A percentile compares a stretch with the other conserved stretches of the same genome.
phyloP scores from a whole-genome alignment of 2,113 vertebrate species.

The Centropristis striata region DNA sequence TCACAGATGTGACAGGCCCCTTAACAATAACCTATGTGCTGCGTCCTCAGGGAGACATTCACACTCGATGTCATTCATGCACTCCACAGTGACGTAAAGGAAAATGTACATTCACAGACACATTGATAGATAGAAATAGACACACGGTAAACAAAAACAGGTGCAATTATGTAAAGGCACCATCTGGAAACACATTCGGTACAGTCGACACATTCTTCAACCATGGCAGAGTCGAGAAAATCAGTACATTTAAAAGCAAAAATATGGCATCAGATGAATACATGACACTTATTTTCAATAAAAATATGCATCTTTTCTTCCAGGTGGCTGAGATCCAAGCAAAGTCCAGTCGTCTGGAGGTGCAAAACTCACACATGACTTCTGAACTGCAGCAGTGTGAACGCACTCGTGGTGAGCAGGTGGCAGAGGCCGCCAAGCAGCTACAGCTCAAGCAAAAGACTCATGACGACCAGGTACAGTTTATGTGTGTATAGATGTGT shows the following conservation, averaged over 20 bases:
- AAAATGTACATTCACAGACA: slow-evolving; percentile 28
- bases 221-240: background rate
- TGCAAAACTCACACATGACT: slow-evolving; percentile 58
- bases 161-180: slow-evolving; percentile 9
- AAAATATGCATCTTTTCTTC: background rate
- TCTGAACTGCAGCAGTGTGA: slow-evolving; percentile 66
- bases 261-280: background rate
- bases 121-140: slow-evolving; percentile 38
- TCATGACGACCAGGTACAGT: slow-evolving; percentile 67
- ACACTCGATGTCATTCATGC: background rate
- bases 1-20: background rate
- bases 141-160: slow-evolving; percentile 10
- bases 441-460: slow-evolving; percentile 57
- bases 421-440: slow-evolving; percentile 33
- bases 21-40: background rate
- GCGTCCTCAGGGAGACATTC: slow-evolving; percentile 1
- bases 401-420: background rate
- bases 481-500: background rate
- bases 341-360: slow-evolving; percentile 77
- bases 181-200: slow-evolving; percentile 37
- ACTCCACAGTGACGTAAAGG: background rate
- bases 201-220: background rate
- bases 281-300: background rate
- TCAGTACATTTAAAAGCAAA: background rate
- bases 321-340: slow-evolving; percentile 76